These are phyloP conservation scores for Misgurnus anguillicaudatus DNA, from an alignment of 2,113 vertebrate species.

Conservation along the genomic window DNA sequence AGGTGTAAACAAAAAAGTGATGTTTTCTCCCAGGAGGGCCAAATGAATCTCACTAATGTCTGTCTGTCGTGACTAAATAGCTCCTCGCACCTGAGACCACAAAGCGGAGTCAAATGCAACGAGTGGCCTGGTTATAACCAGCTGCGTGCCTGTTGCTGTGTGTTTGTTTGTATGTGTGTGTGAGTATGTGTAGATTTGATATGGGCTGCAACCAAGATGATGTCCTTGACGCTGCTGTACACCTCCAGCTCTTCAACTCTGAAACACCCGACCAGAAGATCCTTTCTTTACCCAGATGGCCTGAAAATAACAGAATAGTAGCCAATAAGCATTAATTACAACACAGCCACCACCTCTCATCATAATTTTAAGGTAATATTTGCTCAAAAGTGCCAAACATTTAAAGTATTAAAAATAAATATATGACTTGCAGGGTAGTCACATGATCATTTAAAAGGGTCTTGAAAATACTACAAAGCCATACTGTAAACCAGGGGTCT, in stretches of 20 bases:
- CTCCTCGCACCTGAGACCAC: neutral
- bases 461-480: too few relatives aligned
- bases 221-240: constrained; percentile 1
- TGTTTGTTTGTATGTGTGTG: constrained; percentile 2
- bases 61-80: neutral
- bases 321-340: too few relatives aligned
- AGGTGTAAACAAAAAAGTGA: neutral
- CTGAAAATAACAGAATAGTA: constrained; percentile 14
- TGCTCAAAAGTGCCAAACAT: too few relatives aligned
- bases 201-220: neutral
- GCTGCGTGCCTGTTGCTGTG: constrained; percentile 14
- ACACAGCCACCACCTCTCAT: too few relatives aligned
- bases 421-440: too few relatives aligned
- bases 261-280: constrained; percentile 18
- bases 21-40: neutral
- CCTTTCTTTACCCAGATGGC: constrained; percentile 3
- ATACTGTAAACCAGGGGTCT: too few relatives aligned
- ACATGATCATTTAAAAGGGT: too few relatives aligned
- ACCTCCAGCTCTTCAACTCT: constrained; percentile 22
- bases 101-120: constrained; percentile 22
- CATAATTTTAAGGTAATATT: too few relatives aligned
- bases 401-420: too few relatives aligned
- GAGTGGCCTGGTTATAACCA: constrained; percentile 15
- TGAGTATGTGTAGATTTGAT: constrained; percentile 19
- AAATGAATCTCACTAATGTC: neutral